phyloP scores from a whole-genome alignment of 2,888 invertebrate species.

The Phaedon cochleariae region DNA sequence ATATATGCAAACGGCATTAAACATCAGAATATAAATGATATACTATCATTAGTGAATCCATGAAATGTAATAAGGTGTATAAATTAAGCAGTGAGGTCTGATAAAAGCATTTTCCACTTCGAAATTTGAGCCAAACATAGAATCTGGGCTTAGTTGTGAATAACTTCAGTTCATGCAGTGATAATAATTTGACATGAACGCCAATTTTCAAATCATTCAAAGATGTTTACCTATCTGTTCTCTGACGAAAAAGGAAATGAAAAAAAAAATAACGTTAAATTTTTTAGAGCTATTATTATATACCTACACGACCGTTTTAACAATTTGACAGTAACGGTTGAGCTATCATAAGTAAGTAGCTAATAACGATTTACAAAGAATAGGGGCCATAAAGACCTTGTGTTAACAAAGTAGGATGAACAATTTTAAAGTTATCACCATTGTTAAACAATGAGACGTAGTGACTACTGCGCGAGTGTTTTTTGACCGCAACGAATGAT shows the following conservation, averaged over 20 bases:
- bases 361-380: slow-evolving; percentile 56
- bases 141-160: no score
- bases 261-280: slow-evolving; percentile 50
- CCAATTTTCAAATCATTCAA: background rate
- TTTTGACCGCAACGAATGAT: slow-evolving; percentile 32
- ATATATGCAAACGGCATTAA: no score
- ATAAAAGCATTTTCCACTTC: no score
- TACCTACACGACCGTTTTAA: slow-evolving; percentile 54
- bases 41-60: no score
- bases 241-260: slow-evolving; percentile 39
- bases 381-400: slow-evolving; percentile 60
- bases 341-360: slow-evolving; percentile 52
- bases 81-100: no score
- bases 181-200: no score
- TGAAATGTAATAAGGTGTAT: no score
- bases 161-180: no score
- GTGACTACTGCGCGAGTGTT: slow-evolving; percentile 49
- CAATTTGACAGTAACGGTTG: slow-evolving; percentile 50
- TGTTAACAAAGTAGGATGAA: slow-evolving; percentile 60
- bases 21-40: no score
- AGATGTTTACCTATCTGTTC: background rate
- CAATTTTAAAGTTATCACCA: slow-evolving; percentile 58
- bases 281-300: slow-evolving; percentile 54
- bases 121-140: no score
- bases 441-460: slow-evolving; percentile 55